Evolutionary conservation across 1,140 invertebrate species (phyloP).

Genomic region (Sitophilus oryzae): DNA sequence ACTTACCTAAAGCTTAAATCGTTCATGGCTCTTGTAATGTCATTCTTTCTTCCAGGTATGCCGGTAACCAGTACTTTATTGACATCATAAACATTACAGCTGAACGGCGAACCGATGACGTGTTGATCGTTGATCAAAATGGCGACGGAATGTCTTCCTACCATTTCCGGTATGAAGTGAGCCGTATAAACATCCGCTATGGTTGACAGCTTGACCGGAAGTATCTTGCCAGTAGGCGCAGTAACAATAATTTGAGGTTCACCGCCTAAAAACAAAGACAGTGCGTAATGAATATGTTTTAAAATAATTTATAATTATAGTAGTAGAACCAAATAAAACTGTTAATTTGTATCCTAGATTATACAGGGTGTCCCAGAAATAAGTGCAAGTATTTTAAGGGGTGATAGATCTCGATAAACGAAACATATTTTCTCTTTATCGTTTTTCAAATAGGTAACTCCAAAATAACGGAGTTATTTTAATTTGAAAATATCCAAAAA

Average conservation of each 20-base stretch:
- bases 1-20: conserved; percentile 49
- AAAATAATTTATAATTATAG: too few species aligned
- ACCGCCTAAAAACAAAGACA: conserved; percentile 48
- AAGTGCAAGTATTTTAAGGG: too few species aligned
- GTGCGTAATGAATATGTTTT: too few species aligned
- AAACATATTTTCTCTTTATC: too few species aligned
- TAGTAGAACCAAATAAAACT: too few species aligned
- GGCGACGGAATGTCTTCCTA: conserved; percentile 78
- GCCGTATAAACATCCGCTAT: conserved; percentile 64
- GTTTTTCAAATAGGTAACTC: too few species aligned
- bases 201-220: conserved; percentile 58
- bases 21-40: conserved; percentile 44
- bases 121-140: conserved; percentile 75
- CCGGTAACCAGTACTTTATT: conserved; percentile 77
- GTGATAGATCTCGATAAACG: too few species aligned
- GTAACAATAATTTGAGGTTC: conserved; percentile 67
- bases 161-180: conserved; percentile 74
- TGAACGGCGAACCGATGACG: conserved; percentile 85
- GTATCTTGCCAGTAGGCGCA: conserved; percentile 69
- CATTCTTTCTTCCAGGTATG: conserved; percentile 47
- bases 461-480: too few species aligned
- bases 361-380: too few species aligned
- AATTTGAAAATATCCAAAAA: too few species aligned
- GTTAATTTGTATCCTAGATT: too few species aligned
- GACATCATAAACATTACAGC: conserved; percentile 89